Percentiles rank a stretch among this genome's conserved stretches.
Evolutionary conservation across 2,888 invertebrate genomes (phyloP).

Genomic region (Hirtodrosophila duncani): DNA sequence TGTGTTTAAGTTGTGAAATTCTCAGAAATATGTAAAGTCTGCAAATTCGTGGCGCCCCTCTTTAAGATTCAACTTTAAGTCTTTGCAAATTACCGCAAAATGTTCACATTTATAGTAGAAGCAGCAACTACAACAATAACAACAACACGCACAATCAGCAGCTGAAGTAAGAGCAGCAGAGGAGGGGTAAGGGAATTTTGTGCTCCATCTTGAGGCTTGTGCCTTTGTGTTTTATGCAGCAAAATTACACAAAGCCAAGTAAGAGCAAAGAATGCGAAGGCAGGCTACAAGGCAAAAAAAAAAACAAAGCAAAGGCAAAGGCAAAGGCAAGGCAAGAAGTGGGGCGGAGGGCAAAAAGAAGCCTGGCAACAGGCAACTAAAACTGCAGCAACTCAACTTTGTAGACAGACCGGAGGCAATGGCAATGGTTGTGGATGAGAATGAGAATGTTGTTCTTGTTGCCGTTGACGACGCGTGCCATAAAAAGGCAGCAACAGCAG

Average conservation of each 20-base stretch:
- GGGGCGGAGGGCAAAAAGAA: neutral
- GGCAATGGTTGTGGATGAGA: conserved; percentile 1
- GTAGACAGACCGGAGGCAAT: conserved; percentile 62
- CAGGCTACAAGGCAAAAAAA: conserved; percentile 25
- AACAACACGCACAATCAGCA: neutral
- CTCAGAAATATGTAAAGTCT: no score
- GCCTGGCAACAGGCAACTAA: conserved; percentile 45
- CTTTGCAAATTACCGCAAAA: conserved; percentile 19
- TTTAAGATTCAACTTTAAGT: conserved; percentile 14
- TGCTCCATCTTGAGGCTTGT: conserved; percentile 13
- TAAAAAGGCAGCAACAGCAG: conserved; percentile 43
- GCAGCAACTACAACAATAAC: no score
- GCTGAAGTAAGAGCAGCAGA: neutral
- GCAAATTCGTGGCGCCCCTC: no score
- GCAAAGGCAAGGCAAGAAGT: conserved; percentile 8
- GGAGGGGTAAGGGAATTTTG: conserved; percentile 20
- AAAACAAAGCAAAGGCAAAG: conserved; percentile 3
- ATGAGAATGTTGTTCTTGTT: neutral
- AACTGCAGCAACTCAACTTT: conserved; percentile 70
- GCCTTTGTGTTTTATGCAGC: conserved; percentile 31
- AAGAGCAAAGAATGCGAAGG: conserved; percentile 53
- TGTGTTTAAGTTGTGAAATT: no score
- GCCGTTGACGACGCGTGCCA: conserved; percentile 39
- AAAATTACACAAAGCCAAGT: conserved; percentile 58
- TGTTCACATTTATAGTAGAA: no score